A percentile compares a stretch with the other conserved stretches of the same genome.
Evolutionary conservation across 2,113 vertebrate species (phyloP).

Genomic region (Struthio camelus): DNA sequence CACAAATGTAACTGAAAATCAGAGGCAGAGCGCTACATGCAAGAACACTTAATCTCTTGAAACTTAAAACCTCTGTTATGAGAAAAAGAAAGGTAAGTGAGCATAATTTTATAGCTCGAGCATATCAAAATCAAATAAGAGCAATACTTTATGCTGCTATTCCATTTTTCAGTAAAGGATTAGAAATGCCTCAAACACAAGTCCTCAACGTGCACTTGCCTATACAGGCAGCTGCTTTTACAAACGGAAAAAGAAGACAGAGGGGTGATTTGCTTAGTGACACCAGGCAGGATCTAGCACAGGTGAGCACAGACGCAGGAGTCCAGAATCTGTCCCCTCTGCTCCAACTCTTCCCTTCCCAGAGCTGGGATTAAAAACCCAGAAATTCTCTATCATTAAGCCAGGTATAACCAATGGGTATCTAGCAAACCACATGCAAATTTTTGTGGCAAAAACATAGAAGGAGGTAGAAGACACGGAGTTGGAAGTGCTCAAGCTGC

Average conservation of each 20-base stretch:
- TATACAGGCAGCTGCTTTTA: neutral
- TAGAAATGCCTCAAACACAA: neutral
- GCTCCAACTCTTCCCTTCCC: neutral
- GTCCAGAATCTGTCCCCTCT: neutral
- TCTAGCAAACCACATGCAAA: neutral
- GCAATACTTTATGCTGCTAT: neutral
- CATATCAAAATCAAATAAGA: neutral
- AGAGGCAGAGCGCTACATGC: neutral
- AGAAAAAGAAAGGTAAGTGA: neutral
- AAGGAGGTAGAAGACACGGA: neutral
- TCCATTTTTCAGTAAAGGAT: neutral
- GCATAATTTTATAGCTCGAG: neutral
- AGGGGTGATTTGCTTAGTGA: neutral
- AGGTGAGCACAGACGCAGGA: fast-evolving
- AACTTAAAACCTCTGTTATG: neutral
- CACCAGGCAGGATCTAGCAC: neutral
- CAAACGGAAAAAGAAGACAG: neutral
- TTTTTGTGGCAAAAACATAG: fast-evolving
- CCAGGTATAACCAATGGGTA: fast-evolving
- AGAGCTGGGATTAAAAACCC: neutral
- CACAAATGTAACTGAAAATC: neutral
- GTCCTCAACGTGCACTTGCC: neutral
- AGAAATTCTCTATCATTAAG: fast-evolving
- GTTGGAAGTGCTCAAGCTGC: neutral
- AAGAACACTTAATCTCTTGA: neutral